Conservation (phyloP, 2,113 vertebrate species). For the Dasyprocta punctata region DNA sequence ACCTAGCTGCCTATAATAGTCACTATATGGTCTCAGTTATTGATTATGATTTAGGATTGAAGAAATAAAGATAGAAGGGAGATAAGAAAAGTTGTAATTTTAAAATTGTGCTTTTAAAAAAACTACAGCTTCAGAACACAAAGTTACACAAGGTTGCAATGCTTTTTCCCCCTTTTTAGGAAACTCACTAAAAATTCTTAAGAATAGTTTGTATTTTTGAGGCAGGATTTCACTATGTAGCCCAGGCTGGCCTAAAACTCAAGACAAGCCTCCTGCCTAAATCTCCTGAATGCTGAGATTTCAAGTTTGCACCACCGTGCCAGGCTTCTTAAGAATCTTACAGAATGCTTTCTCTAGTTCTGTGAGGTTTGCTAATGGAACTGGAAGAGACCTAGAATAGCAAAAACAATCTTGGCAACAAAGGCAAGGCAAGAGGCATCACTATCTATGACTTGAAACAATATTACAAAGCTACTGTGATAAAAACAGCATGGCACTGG, state of each 20-base stretch:
- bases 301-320: background rate
- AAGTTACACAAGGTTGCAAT: background rate
- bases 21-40: background rate
- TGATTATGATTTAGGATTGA: background rate
- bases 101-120: background rate
- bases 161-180: background rate
- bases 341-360: background rate
- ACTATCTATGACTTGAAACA: background rate
- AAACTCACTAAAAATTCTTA: background rate
- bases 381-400: background rate
- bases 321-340: background rate
- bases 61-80: background rate
- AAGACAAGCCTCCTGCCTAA: background rate
- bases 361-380: background rate
- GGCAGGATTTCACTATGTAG: background rate
- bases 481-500: background rate
- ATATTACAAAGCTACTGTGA: background rate
- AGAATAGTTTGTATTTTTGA: background rate
- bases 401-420: background rate
- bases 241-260: background rate
- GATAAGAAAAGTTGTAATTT: background rate
- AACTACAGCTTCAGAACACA: background rate
- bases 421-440: background rate
- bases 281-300: background rate
- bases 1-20: background rate